Evolutionary conservation across 2,888 invertebrate species (phyloP).

Genomic region (Tenthredo notha): DNA sequence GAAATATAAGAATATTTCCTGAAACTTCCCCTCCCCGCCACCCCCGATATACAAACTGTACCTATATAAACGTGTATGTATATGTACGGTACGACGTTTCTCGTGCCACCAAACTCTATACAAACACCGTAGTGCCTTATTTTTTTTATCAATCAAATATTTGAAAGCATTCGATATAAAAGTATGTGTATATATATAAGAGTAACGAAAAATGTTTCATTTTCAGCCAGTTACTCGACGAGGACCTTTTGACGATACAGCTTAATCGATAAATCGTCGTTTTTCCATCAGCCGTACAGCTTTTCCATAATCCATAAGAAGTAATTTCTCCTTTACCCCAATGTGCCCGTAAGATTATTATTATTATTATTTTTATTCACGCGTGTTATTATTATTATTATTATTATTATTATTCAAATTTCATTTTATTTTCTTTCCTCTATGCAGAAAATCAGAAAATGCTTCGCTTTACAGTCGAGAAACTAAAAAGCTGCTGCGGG

Average conservation of each 20-base stretch:
- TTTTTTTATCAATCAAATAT: conserved; percentile 38
- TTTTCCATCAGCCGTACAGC: not conserved
- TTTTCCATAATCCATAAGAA: not conserved
- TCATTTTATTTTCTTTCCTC: not conserved
- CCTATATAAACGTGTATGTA: not conserved
- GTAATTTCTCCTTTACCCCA: not conserved
- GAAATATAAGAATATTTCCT: conserved; percentile 16
- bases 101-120: not conserved
- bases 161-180: conserved; percentile 9
- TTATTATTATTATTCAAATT: not conserved
- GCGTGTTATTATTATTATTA: not conserved
- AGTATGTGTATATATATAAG: not conserved
- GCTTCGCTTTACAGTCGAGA: not conserved
- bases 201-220: conserved; percentile 22
- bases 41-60: not conserved
- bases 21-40: not conserved
- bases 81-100: not conserved
- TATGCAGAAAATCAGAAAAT: not conserved
- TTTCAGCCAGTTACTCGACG: not conserved
- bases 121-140: conserved; percentile 18
- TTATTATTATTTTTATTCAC: not conserved
- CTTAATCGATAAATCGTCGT: conserved; percentile 13
- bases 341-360: not conserved
- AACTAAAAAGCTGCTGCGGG: not conserved
- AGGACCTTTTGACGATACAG: conserved; percentile 14